Percentiles rank a stretch among this genome's conserved stretches.
Conservation (phyloP, 2,113 vertebrate species). For the Anolis carolinensis region DNA sequence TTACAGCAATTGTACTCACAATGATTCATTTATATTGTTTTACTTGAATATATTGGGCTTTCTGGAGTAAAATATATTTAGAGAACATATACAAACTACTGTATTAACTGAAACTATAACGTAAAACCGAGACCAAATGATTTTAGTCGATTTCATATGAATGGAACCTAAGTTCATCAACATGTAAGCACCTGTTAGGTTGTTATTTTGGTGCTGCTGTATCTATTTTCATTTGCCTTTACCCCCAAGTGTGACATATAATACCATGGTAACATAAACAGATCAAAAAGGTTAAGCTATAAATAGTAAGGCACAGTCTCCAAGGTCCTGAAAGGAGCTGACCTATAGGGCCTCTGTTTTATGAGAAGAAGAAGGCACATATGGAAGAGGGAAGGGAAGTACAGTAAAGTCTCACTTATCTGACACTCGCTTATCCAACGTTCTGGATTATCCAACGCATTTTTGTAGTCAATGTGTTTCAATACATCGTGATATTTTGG, state of each 20-base stretch:
- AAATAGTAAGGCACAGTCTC: constrained; percentile 69
- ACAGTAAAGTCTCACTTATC: too few species aligned
- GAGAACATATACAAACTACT: neutral
- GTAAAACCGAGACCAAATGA: constrained; percentile 26
- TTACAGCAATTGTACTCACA: neutral
- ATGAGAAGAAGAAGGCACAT: constrained; percentile 38
- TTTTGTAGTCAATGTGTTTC: too few species aligned
- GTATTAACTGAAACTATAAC: constrained; percentile 35
- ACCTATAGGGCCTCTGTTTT: constrained; percentile 66
- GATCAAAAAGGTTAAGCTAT: constrained; percentile 66
- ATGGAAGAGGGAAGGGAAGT: neutral
- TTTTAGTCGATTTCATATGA: constrained; percentile 44
- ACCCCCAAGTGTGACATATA: constrained; percentile 64
- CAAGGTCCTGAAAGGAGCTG: constrained; percentile 70
- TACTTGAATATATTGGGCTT: neutral
- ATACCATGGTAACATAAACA: constrained; percentile 80
- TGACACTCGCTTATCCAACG: too few species aligned
- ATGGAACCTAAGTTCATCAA: constrained; percentile 58
- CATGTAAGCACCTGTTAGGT: constrained; percentile 76
- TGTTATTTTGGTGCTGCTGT: constrained; percentile 73
- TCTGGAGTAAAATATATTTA: constrained; percentile 39
- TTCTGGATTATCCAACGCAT: too few species aligned
- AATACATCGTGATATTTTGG: too few species aligned
- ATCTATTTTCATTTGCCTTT: constrained; percentile 78
- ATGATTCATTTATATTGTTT: neutral